Conservation (phyloP, 2,888 invertebrate genomes). For the Incurvaria masculella region DNA sequence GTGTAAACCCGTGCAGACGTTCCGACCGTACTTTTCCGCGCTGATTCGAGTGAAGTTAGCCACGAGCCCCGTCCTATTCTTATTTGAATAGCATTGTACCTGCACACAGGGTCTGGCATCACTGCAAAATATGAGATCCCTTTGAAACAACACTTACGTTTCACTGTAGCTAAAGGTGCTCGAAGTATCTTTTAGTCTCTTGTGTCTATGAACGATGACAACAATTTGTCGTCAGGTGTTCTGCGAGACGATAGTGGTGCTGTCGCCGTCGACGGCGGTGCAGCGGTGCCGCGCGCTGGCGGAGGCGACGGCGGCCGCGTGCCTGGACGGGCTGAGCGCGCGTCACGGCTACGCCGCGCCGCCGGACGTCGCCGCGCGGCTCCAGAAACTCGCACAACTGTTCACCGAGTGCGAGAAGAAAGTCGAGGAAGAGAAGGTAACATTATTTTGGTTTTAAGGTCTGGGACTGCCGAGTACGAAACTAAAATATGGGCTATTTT, state of each 20-base stretch:
- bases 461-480: not conserved
- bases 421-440: conserved; percentile 20
- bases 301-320: conserved; percentile 26
- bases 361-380: conserved; percentile 21
- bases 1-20: no score
- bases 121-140: no score
- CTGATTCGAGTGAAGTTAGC: no score
- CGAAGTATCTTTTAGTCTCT: no score
- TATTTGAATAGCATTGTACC: no score
- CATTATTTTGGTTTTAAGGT: conserved; percentile 4
- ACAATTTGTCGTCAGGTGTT: no score
- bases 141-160: no score
- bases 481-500: not conserved
- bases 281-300: conserved; percentile 32
- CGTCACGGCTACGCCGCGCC: conserved; percentile 26
- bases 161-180: no score
- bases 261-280: conserved; percentile 32
- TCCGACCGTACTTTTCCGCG: no score
- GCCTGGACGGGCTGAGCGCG: conserved; percentile 27
- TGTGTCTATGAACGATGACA: no score
- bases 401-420: conserved; percentile 22
- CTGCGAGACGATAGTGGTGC: conserved; percentile 31
- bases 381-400: conserved; percentile 24
- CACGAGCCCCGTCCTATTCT: no score
- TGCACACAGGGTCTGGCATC: no score